Percentiles rank a stretch among this genome's conserved stretches.
Evolutionary conservation across 2,113 vertebrate genomes (phyloP).

Genomic region (Amphiprion percula): DNA sequence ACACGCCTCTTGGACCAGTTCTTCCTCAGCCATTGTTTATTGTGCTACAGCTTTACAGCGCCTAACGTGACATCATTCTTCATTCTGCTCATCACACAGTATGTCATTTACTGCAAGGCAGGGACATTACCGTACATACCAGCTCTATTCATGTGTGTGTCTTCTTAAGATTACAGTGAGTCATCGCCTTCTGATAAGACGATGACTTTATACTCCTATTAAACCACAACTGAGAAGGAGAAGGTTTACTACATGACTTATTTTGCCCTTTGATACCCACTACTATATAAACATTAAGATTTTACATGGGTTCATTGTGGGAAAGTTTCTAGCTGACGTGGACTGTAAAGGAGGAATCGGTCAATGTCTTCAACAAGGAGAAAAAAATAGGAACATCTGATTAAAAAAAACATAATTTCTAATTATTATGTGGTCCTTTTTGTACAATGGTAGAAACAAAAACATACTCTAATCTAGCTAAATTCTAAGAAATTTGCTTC

Average conservation of each 20-base stretch:
- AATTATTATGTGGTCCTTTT: too few relatives aligned
- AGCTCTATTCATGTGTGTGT: background rate
- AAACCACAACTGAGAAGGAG: background rate
- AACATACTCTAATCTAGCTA: too few relatives aligned
- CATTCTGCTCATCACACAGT: background rate
- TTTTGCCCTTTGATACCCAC: background rate
- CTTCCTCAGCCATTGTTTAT: conserved; percentile 13
- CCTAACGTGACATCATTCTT: background rate
- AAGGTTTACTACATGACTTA: background rate
- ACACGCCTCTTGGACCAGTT: conserved; percentile 30
- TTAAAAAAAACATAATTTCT: too few relatives aligned
- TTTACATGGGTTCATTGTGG: background rate
- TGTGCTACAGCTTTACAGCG: conserved; percentile 1
- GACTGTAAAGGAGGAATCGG: too few relatives aligned
- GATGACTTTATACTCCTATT: background rate
- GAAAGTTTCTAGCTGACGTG: background rate
- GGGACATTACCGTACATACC: conserved; percentile 5
- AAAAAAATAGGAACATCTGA: background rate
- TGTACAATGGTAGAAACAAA: too few relatives aligned
- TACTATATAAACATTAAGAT: background rate
- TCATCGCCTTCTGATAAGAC: conserved; percentile 13
- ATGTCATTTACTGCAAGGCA: background rate
- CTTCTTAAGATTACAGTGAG: background rate
- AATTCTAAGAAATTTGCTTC: too few relatives aligned
- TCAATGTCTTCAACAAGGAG: too few relatives aligned